These are phyloP conservation scores for Micronycteris hirsuta DNA, from an alignment of 2,113 vertebrate genomes.

Conservation along the genomic window DNA sequence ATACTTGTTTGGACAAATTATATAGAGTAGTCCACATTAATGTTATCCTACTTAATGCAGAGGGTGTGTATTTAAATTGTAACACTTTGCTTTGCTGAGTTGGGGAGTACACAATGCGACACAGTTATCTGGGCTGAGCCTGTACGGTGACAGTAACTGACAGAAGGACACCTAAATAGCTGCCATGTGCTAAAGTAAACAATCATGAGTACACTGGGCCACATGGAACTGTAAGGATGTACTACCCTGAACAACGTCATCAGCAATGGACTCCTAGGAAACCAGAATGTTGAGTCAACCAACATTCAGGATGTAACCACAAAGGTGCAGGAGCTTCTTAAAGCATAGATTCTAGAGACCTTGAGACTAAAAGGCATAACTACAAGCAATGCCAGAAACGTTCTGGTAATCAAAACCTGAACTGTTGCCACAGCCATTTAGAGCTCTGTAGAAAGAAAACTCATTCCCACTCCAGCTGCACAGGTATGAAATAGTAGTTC, in stretches of 20 bases:
- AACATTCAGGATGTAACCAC: not conserved
- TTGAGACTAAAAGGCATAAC: not conserved
- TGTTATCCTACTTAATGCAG: not conserved
- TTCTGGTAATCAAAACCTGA: not conserved
- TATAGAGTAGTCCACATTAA: not conserved
- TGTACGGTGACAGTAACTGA: not conserved
- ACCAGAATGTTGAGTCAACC: not conserved
- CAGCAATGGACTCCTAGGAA: not conserved
- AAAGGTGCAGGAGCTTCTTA: not conserved
- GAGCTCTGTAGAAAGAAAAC: not conserved
- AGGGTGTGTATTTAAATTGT: not conserved
- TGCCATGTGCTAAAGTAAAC: not conserved
- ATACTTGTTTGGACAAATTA: not conserved
- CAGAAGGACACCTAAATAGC: not conserved
- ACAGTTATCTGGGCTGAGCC: not conserved
- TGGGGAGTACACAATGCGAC: not conserved
- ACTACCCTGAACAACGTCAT: not conserved
- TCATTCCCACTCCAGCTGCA: not conserved
- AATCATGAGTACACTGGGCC: not conserved
- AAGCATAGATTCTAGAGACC: not conserved
- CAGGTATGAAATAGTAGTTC: not conserved
- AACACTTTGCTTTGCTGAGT: not conserved
- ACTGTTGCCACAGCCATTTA: not conserved
- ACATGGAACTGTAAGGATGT: not conserved
- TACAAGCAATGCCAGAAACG: not conserved